Base-by-base conservation (phyloP, 2,888 invertebrate genomes). In the Herminia tarsipennalis region DNA sequence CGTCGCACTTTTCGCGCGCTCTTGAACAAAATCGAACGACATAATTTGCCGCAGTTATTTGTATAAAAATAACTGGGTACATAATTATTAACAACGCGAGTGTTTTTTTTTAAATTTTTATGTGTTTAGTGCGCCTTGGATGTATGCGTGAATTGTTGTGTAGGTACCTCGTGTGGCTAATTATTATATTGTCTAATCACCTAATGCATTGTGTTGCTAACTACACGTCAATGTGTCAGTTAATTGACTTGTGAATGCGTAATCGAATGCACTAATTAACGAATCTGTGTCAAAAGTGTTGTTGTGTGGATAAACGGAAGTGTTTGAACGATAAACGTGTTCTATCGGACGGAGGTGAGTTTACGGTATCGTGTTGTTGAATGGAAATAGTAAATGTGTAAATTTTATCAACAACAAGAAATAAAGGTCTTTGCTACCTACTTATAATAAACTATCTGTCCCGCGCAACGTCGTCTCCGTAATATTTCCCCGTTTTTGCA, bases 1-100 rank as follows among this genome's bases (percentile, higher is more conserved):
- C 59, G 68, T 66, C 64, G 66, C 57, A 61, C 63, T 67, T 76
- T 80, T 81, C 84, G 86, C 83, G 85, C 82, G 78, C 67, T 69
- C 65, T 69, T 61, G 69, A 71, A 41, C 54, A 61, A 56, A 55
- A 53, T 44, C 58, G 64, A 63, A 51, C 66, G 62, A 70, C 58
- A 59, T 62, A 60, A 40, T 40, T 29, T 43, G 20, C 35, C 37
- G 10, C 34, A 36, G 24, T 44, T 40, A 21, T 13, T 39, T 35
- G 24, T 17, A 38, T 34, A 30, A 51, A 48, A 38, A 45, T 38
- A 36, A 10, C 10, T 9, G 32, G n/a, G n/a, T n/a, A n/a, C n/a
- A n/a, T n/a, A 10, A 36, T 10, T 30, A 36, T 43, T 16, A 5
- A 8, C 13, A 16, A 18, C 29, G 36, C 50, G 33, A 30, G 52